A percentile compares a stretch with the other conserved stretches of the same genome.
Conservation (phyloP, 2,888 invertebrate genomes). For the Oeneis ivallda region DNA sequence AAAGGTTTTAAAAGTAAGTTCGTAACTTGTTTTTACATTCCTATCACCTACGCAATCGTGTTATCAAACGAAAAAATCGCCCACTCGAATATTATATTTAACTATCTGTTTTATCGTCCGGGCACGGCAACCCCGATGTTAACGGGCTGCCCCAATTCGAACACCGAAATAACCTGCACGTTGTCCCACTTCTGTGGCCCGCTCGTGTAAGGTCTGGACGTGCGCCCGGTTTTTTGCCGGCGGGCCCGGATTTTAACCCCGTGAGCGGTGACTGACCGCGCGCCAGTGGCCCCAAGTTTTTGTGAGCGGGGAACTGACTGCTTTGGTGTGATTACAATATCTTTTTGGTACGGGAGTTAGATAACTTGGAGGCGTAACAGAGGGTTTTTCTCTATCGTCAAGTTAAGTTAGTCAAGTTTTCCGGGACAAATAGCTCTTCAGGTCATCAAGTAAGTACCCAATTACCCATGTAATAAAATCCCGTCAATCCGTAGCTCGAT, state of each 20-base stretch:
- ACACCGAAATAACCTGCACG: constrained; percentile 70
- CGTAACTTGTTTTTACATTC: background rate
- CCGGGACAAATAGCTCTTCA: too few relatives aligned
- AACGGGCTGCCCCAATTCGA: constrained; percentile 74
- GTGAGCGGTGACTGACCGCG: constrained; percentile 40
- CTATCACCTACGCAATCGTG: background rate
- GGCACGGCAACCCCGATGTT: constrained; percentile 69
- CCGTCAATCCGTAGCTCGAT: too few relatives aligned
- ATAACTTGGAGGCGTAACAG: too few relatives aligned
- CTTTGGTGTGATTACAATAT: background rate
- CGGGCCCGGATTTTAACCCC: constrained; percentile 39
- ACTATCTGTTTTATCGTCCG: constrained; percentile 65
- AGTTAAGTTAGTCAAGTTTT: too few relatives aligned
- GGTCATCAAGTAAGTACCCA: too few relatives aligned
- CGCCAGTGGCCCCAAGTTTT: constrained; percentile 27
- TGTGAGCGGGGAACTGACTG: constrained; percentile 13
- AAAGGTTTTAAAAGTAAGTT: too few relatives aligned
- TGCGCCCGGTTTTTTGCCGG: constrained; percentile 39
- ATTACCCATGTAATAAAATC: too few relatives aligned
- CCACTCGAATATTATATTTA: constrained; percentile 25
- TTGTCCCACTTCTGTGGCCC: constrained; percentile 67
- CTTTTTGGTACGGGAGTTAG: background rate
- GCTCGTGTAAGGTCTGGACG: constrained; percentile 42
- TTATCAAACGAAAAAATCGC: background rate
- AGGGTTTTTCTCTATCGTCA: too few relatives aligned